Evolutionary conservation across 2,113 vertebrate species (phyloP), one percentile per base, ranked within the genome.

Genomic region (Lagopus leucura): DNA sequence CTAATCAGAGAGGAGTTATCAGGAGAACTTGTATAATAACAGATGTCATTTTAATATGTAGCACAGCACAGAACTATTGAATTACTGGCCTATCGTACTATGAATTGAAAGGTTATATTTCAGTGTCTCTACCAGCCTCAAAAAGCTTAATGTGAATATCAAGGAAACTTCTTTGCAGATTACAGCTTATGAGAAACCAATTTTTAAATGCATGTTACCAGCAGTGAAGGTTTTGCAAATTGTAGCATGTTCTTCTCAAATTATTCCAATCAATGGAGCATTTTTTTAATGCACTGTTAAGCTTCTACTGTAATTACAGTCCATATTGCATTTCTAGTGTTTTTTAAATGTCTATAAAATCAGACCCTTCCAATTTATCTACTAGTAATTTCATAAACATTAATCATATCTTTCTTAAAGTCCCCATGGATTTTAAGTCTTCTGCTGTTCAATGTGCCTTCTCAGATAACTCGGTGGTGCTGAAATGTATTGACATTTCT

Each of bases 401-500:
- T 88, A 71, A 79, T 94, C 85, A 87, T 32, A 72, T 27, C 27
- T 60, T 73, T 82, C 48, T 84, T 82, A 88, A 69, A 69, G n/a
- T 93, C 84, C 73, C 55, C 32, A 78, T 90, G 83, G 90, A 88
- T 73, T 79, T 72, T 6, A 47, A 73, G 61, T 61, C 7, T 47
- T 85, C 50, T 82, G 58, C 55, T 47, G 15, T 82, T 95, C 86
- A 89, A 55, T 84, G 89, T 2, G 4, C 74, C 57, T 91, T 90
- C 91, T 64, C 55, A 83, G 80, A 77, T 85, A 95, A 58, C 78
- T 93, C 91, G 63, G 86, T 71, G 58, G 24, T 17, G 86, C 73
- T 85, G 74, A 86, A 90, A 60, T 82, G 83, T 96, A 91, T 78
- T 95, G 96, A 86, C 95, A 94, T 97, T 97, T 95, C 91, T 90